A percentile compares a stretch with the other conserved stretches of the same genome.
These are phyloP conservation scores for Percopsis transmontana DNA, from an alignment of 2,113 vertebrate genomes.

Conservation along the genomic window DNA sequence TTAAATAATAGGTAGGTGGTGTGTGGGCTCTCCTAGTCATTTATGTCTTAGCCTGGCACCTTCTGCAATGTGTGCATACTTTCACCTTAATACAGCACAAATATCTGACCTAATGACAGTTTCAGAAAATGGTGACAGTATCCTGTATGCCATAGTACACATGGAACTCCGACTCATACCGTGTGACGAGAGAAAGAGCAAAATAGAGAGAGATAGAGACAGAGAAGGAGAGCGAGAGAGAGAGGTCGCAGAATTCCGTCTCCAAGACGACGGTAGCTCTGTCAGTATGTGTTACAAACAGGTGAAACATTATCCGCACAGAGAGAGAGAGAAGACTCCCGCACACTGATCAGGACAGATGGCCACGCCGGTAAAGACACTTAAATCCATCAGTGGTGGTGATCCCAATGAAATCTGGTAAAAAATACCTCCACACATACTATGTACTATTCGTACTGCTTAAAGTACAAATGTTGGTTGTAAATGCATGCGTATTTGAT, in stretches of 20 bases:
- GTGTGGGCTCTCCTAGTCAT: too few species aligned
- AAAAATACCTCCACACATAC: constrained; percentile 7
- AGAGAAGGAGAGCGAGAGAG: constrained; percentile 2
- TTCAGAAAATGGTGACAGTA: too few species aligned
- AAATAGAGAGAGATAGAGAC: constrained; percentile 7
- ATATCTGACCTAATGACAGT: too few species aligned
- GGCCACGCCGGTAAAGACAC: constrained; percentile 41
- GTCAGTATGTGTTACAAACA: constrained; percentile 50
- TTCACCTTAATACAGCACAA: too few species aligned
- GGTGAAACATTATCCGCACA: constrained; percentile 50
- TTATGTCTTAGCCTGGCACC: too few species aligned
- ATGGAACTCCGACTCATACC: too few species aligned
- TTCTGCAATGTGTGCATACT: too few species aligned
- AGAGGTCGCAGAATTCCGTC: constrained; percentile 41
- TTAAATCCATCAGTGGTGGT: constrained; percentile 55
- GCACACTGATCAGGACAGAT: constrained; percentile 42
- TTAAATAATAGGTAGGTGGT: too few species aligned
- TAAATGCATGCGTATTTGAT: neutral
- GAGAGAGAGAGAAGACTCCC: constrained; percentile 12
- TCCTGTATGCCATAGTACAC: too few species aligned
- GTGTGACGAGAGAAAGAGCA: neutral
- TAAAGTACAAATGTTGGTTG: neutral
- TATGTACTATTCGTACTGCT: neutral
- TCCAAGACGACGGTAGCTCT: constrained; percentile 52
- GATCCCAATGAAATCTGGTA: constrained; percentile 76